A percentile compares a stretch with the other conserved stretches of the same genome.
Conservation (phyloP, 1,140 invertebrate genomes). For the Aphelenchoides besseyi region DNA sequence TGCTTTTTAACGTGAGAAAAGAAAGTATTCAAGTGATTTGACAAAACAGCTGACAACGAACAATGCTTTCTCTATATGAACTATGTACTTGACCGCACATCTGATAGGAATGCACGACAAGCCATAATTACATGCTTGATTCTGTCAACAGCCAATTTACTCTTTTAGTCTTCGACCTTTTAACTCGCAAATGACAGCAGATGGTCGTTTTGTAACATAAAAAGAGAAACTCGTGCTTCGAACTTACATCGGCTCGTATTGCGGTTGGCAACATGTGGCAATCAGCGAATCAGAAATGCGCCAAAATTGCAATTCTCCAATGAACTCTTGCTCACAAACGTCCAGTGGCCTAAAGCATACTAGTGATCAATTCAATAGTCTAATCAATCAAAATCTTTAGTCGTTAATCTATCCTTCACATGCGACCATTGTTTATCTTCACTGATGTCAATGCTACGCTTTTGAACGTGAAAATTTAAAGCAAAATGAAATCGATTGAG, state of each 20-base stretch:
- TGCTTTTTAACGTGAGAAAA: no score
- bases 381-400: not conserved
- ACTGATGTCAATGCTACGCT: not conserved
- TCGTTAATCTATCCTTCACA: not conserved
- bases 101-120: no score
- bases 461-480: not conserved
- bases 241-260: conserved; percentile 29
- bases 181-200: no score
- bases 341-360: conserved; percentile 27
- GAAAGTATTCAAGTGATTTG: no score
- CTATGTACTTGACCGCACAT: no score
- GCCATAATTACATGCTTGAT: no score
- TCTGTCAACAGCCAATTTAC: no score
- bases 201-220: no score
- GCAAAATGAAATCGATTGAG: not conserved
- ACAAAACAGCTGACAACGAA: no score
- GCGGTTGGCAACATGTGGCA: conserved; percentile 30
- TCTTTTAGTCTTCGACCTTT: no score
- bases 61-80: no score
- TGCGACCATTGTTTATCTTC: not conserved
- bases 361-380: not conserved
- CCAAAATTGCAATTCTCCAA: conserved; percentile 34
- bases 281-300: conserved; percentile 31
- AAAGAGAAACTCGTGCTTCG: no score
- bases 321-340: conserved; percentile 37